These are phyloP conservation scores for Pristionchus mayeri DNA, from an alignment of 2,888 invertebrate species.

Conservation along the genomic window DNA sequence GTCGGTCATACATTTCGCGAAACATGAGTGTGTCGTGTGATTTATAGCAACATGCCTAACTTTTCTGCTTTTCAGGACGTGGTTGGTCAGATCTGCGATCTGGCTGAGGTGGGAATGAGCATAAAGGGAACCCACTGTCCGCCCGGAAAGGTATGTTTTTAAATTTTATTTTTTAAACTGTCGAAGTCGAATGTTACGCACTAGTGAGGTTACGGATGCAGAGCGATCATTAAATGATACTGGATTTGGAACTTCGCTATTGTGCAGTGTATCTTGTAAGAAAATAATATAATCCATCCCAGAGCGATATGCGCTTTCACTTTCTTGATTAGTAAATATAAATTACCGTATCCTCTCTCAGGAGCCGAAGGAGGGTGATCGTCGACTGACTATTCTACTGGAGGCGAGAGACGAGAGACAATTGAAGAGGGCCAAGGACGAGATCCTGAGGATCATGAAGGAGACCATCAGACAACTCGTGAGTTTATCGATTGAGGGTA, in stretches of 20 bases:
- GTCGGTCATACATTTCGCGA: too few relatives aligned
- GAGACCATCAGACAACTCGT: constrained; percentile 92
- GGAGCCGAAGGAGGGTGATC: constrained; percentile 88
- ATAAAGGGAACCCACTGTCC: constrained; percentile 96
- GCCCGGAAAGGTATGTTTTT: constrained; percentile 85
- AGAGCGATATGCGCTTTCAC: too few relatives aligned
- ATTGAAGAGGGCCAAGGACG: constrained; percentile 94
- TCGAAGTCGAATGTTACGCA: too few relatives aligned
- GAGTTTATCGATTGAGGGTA: constrained; percentile 15
- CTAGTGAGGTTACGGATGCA: too few relatives aligned
- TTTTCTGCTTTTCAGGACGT: constrained; percentile 85
- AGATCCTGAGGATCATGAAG: constrained; percentile 96
- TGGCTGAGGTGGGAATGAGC: constrained; percentile 98
- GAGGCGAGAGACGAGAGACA: constrained; percentile 97
- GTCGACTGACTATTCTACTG: constrained; percentile 97
- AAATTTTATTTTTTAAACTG: too few relatives aligned
- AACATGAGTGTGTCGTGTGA: too few relatives aligned
- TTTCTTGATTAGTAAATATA: too few relatives aligned
- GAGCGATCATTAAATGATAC: too few relatives aligned
- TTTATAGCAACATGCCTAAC: too few relatives aligned
- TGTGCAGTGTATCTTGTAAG: too few relatives aligned
- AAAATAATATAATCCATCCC: too few relatives aligned
- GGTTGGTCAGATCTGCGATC: constrained; percentile 96
- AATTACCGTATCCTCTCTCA: not conserved
- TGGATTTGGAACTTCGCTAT: too few relatives aligned